These are phyloP conservation scores for Conomelus anceps DNA, from an alignment of 2,888 invertebrate species.

Conservation along the genomic window DNA sequence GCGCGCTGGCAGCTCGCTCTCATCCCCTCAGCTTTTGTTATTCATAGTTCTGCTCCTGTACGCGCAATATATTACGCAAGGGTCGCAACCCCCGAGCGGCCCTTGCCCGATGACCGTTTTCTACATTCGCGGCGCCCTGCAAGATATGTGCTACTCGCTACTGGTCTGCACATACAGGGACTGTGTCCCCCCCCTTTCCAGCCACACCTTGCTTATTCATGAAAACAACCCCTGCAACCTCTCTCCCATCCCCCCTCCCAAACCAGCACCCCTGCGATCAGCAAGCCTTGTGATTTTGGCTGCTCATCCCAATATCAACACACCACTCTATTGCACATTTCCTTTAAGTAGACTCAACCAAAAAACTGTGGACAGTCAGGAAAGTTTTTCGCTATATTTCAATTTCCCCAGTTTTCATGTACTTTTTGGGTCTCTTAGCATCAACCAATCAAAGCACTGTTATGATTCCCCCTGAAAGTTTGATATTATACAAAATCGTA, in stretches of 20 bases:
- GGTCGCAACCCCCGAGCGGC: conserved; percentile 8
- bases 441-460: too few species aligned
- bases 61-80: conserved; percentile 7
- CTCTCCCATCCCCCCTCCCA: not conserved
- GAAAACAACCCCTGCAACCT: not conserved
- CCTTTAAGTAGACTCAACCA: not conserved
- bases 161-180: too few species aligned
- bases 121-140: not conserved
- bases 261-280: not conserved
- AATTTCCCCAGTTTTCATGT: not conserved
- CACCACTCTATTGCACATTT: not conserved
- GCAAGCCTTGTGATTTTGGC: not conserved
- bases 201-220: not conserved
- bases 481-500: too few species aligned
- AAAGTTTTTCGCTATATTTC: not conserved
- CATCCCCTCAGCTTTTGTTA: not conserved
- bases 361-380: not conserved
- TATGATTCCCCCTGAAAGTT: too few species aligned
- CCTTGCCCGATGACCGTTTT: conserved; percentile 9
- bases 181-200: not conserved
- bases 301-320: too few species aligned
- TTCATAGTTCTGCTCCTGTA: conserved; percentile 1
- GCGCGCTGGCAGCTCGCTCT: not conserved
- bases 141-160: too few species aligned
- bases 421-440: too few species aligned